Base-by-base conservation (phyloP, 2,113 vertebrate genomes). In the Charadrius vociferus region DNA sequence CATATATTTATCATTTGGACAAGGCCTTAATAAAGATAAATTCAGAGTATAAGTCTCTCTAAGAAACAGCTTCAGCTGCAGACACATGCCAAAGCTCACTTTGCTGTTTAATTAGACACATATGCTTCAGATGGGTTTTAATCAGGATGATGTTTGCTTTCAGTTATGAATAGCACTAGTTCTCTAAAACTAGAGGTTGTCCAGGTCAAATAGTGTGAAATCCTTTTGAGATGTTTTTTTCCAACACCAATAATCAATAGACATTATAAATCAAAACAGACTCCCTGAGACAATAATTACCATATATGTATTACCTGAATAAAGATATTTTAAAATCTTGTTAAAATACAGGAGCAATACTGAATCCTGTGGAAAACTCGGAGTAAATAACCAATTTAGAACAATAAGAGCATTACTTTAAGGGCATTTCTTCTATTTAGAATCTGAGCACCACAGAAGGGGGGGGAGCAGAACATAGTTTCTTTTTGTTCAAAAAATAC, bases 1-100 rank as follows among this genome's bases (percentile, higher is more conserved):
- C 79, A 8, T 95, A 91, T 98, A 98, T 99, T 98, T 98, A 98
- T 99, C 98, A 99, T 98, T 98, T 97, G 96, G 98, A 98, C 98
- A 98, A 98, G 98, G 93, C 96, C 97, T 98, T 98, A 98, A 99
- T 99, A 98, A 98, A 98, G 98, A 98, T 96, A 98, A 98, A 99
- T 98, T 98, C 12, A 12, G 95, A 97, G 97, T 96, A 62, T 80
- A 96, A 97, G 86, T 83, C 96, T 84, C 95, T 91, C 96, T 86
- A 96, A 97, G 96, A 95, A 97, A 94, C 85, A 88, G 93, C 86
- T 97, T 95, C 97, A 97, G 96, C 91, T 97, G 97, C 96, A 81
- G 88, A 97, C 97, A 98, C 94, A 88, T 52, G 81, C 96, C 97
- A 98, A 96, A 98, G 95, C 95, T 94, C 52, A 94, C 72, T 87